Percentiles rank a stretch among this genome's conserved stretches.
phyloP scores from a whole-genome alignment of 1,140 invertebrate species.

The Theocolax elegans region DNA sequence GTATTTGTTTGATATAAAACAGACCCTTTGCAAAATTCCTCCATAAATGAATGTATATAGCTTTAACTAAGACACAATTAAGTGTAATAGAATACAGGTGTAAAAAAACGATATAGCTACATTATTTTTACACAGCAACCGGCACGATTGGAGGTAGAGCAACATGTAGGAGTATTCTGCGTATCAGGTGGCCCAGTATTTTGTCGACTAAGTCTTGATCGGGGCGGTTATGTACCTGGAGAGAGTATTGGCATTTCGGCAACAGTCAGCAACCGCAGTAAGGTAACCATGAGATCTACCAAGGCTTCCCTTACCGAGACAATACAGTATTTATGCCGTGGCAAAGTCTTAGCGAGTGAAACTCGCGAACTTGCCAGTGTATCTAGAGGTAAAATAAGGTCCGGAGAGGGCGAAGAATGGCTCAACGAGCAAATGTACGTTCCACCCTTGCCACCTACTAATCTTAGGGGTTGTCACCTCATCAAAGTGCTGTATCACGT shows the following conservation, averaged over 20 bases:
- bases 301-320: slow-evolving; percentile 74
- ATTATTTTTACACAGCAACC: slow-evolving; percentile 82
- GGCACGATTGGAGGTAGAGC: slow-evolving; percentile 90
- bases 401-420: slow-evolving; percentile 87
- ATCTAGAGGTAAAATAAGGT: slow-evolving; percentile 83
- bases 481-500: slow-evolving; percentile 96
- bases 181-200: slow-evolving; percentile 84
- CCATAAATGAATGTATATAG: too few relatives aligned
- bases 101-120: too few relatives aligned
- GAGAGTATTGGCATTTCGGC: slow-evolving; percentile 90
- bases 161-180: slow-evolving; percentile 87
- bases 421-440: slow-evolving; percentile 91
- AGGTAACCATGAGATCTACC: slow-evolving; percentile 70
- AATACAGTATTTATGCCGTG: slow-evolving; percentile 89
- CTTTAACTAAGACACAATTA: too few relatives aligned
- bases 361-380: slow-evolving; percentile 86
- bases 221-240: slow-evolving; percentile 93
- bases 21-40: too few relatives aligned
- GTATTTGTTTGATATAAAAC: too few relatives aligned
- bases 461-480: slow-evolving; percentile 93
- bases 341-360: slow-evolving; percentile 88
- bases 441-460: slow-evolving; percentile 93
- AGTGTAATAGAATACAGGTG: too few relatives aligned
- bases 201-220: slow-evolving; percentile 86
- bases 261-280: slow-evolving; percentile 86